Evolutionary conservation across 2,113 vertebrate genomes (phyloP), one percentile per base, ranked within the genome.

Genomic region (Anolis carolinensis): DNA sequence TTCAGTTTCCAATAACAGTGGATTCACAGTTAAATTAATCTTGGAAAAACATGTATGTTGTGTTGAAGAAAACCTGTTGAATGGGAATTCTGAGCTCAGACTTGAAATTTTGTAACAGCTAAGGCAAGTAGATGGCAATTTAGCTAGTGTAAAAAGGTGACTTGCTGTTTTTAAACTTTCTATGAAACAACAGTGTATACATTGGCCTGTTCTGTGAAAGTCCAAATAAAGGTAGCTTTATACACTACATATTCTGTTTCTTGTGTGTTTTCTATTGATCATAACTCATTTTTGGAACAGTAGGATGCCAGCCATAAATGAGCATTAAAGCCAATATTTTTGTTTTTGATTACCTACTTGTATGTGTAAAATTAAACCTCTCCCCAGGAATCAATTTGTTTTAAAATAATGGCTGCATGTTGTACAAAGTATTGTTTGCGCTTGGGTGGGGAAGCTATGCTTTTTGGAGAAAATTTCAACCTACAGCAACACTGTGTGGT

Each of bases 191-290:
- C 89, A 92, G 89, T 95, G 90, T 90, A 93, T 95, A 91, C 94
- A 94, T 96, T 86, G 87, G 92, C 90, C 91, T 95, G 94, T 96
- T 95, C 95, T 96, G 94, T 95, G 95, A 77, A 89, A 94, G 96
- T 96, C 95, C 93, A 96, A 97, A 97, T 97, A 97, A 97, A 97
- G 94, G 95, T 96, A 94, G 93, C 94, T 97, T 95, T 95, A 90
- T 96, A 96, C 95, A 96, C 89, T 92, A 87, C 36, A 75, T 86
- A 48, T 79, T 55, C 67, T 83, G 25, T n/a, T 68, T 85, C n/a
- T 18, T 62, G 34, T 36, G 50, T 65, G 30, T 55, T 78, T 36
- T 23, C 25, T 81, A 39, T 32, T 5, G 14, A 3, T 67, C 16
- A 70, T 76, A 76, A 23, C 5, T 7, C 32, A 77, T 67, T 84